These are phyloP conservation scores for Galendromus occidentalis DNA, from an alignment of 1,140 invertebrate genomes.

Conservation along the genomic window DNA sequence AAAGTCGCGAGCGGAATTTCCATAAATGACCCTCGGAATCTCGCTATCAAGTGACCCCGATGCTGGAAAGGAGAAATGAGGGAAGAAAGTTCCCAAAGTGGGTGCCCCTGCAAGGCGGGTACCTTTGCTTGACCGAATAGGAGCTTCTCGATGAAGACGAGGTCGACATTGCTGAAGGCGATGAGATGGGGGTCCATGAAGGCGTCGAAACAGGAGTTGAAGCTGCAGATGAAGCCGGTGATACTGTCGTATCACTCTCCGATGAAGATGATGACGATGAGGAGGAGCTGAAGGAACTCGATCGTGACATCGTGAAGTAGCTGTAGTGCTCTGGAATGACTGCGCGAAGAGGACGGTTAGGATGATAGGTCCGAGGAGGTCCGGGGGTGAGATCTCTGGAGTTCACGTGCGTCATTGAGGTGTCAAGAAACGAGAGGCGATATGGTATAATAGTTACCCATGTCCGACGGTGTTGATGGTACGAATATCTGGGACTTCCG, in stretches of 20 bases:
- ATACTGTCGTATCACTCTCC: constrained; percentile 1
- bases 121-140: constrained; percentile 8
- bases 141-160: constrained; percentile 1
- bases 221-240: not conserved
- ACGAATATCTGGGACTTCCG: not conserved
- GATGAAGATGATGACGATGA: not conserved
- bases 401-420: too few relatives aligned
- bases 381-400: too few relatives aligned
- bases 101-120: not conserved
- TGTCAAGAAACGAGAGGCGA: too few relatives aligned
- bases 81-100: too few relatives aligned
- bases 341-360: not conserved
- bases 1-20: too few relatives aligned
- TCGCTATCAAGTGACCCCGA: too few relatives aligned
- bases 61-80: too few relatives aligned
- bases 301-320: not conserved
- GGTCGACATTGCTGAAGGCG: not conserved
- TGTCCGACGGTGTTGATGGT: not conserved
- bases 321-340: constrained; percentile 9
- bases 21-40: too few relatives aligned
- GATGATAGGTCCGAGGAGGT: not conserved
- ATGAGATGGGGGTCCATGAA: not conserved
- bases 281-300: not conserved
- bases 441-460: not conserved
- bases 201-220: not conserved